These are phyloP conservation scores for Lepus europaeus DNA, from an alignment of 2,113 vertebrate genomes.

Conservation along the genomic window DNA sequence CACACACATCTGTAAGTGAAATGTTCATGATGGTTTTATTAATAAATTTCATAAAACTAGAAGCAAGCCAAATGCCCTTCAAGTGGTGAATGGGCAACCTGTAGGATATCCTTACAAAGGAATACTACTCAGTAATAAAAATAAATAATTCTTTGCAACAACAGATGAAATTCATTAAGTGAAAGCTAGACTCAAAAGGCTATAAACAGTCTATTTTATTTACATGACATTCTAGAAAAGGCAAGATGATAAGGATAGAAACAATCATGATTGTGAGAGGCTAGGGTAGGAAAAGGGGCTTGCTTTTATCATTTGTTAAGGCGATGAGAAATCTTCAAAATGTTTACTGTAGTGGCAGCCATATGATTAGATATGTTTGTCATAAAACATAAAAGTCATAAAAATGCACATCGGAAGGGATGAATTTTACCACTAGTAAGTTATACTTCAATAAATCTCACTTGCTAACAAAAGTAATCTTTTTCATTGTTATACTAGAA, in stretches of 20 bases:
- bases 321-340: constrained; percentile 20
- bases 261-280: background rate
- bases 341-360: background rate
- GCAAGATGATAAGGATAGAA: background rate
- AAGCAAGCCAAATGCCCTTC: constrained; percentile 8
- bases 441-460: constrained; percentile 23
- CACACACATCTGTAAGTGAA: constrained; percentile 28
- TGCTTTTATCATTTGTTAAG: constrained; percentile 46
- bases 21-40: constrained; percentile 29
- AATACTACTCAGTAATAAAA: constrained; percentile 9
- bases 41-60: background rate
- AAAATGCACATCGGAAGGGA: constrained; percentile 1
- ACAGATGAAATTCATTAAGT: background rate
- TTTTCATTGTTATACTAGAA: background rate
- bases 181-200: background rate
- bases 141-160: background rate
- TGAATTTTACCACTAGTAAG: constrained; percentile 22
- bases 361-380: background rate
- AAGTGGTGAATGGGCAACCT: constrained; percentile 3
- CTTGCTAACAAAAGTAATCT: constrained; percentile 16
- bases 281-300: background rate
- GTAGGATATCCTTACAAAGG: background rate
- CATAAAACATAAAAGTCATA: background rate
- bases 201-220: background rate
- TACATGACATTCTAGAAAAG: constrained; percentile 8